phyloP scores from a whole-genome alignment of 53 echinoderm and acorn worm species.

The Luidia sarsii region DNA sequence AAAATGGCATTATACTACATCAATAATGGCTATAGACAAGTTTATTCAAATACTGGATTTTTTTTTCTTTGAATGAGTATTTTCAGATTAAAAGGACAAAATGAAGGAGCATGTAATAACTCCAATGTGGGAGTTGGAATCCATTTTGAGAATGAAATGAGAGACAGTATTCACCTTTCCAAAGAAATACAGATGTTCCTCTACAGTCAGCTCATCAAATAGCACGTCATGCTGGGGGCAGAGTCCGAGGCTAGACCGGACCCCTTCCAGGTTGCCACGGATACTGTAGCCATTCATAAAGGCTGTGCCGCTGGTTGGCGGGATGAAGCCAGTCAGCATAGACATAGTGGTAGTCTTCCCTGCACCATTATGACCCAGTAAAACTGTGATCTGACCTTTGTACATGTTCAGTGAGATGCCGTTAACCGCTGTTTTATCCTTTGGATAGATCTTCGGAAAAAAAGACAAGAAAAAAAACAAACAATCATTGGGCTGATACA shows the following conservation, averaged over 20 bases:
- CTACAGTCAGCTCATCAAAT: slow-evolving; percentile 81
- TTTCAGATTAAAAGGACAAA: no score
- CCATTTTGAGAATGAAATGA: no score
- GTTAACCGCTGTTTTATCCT: slow-evolving; percentile 74
- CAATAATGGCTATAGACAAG: no score
- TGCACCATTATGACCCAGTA: slow-evolving; percentile 89
- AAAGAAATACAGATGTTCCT: slow-evolving; percentile 92
- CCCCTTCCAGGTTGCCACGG: slow-evolving; percentile 68
- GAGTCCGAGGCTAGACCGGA: slow-evolving; percentile 79
- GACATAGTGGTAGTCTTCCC: slow-evolving; percentile 89
- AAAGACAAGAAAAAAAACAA: background rate
- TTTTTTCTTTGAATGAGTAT: no score
- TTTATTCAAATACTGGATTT: no score
- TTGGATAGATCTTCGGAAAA: slow-evolving; percentile 44
- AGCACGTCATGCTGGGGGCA: slow-evolving; percentile 85
- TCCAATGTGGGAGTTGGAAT: no score
- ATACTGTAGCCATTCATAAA: slow-evolving; percentile 73
- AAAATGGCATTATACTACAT: background rate
- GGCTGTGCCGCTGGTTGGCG: slow-evolving; percentile 72
- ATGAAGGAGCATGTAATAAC: no score
- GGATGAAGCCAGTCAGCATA: slow-evolving; percentile 86
- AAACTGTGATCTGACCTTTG: slow-evolving; percentile 82
- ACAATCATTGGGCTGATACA: no score
- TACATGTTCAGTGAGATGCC: slow-evolving; percentile 74
- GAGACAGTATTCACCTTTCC: slow-evolving; percentile 83